Evolutionary conservation across 2,797 vertebrate genomes (phyloP).

Genomic region (Tokudaia muenninki): DNA sequence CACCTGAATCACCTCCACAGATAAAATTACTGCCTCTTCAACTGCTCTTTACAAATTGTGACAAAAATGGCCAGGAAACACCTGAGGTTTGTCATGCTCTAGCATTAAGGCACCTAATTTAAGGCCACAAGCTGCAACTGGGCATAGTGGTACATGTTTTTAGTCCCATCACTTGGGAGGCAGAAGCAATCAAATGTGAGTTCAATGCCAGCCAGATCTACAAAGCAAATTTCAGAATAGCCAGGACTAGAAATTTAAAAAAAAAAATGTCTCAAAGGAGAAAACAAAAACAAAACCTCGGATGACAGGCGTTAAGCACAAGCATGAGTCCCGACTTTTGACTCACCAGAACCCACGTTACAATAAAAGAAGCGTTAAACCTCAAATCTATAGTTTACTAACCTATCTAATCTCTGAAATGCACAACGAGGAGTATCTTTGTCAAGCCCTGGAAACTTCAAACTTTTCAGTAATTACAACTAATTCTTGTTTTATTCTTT

Average conservation of each 20-base stretch:
- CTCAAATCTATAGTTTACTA: slow-evolving; percentile 35
- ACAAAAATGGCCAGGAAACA: slow-evolving; percentile 43
- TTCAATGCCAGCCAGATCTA: background rate
- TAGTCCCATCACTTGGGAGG: background rate
- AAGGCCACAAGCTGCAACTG: background rate
- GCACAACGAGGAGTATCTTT: background rate
- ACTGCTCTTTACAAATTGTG: background rate
- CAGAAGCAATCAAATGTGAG: background rate
- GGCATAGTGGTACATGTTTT: background rate
- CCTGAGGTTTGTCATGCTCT: background rate
- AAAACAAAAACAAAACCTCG: background rate
- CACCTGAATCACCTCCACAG: slow-evolving; percentile 24
- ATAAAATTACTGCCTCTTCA: slow-evolving; percentile 53
- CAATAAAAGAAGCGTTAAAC: background rate
- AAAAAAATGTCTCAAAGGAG: background rate
- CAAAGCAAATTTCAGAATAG: background rate
- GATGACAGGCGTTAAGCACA: background rate
- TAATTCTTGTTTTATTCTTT: slow-evolving; percentile 59
- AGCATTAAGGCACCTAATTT: slow-evolving; percentile 14
- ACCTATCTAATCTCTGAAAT: slow-evolving; percentile 44
- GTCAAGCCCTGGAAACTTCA: slow-evolving; percentile 59
- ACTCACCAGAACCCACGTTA: background rate
- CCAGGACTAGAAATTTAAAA: background rate
- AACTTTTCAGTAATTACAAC: slow-evolving; percentile 53
- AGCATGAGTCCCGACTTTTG: background rate